Percentiles rank a stretch among this genome's conserved stretches.
phyloP scores from a whole-genome alignment of 2,888 invertebrate genomes.

The Aricia artaxerxes region DNA sequence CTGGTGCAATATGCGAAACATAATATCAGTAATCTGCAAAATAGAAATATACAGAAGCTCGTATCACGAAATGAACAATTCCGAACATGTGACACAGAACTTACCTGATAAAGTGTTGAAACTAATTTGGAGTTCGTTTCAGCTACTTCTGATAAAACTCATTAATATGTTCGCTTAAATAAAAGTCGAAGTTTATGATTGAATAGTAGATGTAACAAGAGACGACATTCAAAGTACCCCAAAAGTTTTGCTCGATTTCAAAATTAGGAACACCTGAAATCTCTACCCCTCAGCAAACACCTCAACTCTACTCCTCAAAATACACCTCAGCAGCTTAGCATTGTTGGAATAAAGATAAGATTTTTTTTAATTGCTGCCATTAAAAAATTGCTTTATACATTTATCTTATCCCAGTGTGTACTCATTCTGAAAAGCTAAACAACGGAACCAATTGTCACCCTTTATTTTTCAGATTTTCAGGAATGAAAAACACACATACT shows the following conservation, averaged over 20 bases:
- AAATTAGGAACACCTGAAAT: background rate
- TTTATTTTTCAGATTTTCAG: background rate
- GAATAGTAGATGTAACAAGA: background rate
- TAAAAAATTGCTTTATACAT: too few species aligned
- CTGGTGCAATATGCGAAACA: background rate
- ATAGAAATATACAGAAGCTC: background rate
- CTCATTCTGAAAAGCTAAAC: too few species aligned
- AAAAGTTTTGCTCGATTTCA: background rate
- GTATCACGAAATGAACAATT: slow-evolving; percentile 13
- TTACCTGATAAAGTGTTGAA: background rate
- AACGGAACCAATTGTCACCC: background rate
- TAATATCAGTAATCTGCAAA: slow-evolving; percentile 1
- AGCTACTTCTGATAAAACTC: background rate
- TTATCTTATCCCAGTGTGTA: too few species aligned
- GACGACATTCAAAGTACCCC: background rate
- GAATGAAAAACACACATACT: background rate
- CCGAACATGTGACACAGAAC: background rate
- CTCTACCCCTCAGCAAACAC: background rate
- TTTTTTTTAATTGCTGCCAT: background rate
- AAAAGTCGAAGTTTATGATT: background rate
- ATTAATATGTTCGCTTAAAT: background rate
- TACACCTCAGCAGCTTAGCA: background rate
- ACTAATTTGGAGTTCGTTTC: background rate
- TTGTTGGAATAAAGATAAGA: background rate
- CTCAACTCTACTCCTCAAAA: too few species aligned